These are phyloP conservation scores for Amniataba percoides DNA, from an alignment of 2,797 vertebrate genomes.

Conservation along the genomic window DNA sequence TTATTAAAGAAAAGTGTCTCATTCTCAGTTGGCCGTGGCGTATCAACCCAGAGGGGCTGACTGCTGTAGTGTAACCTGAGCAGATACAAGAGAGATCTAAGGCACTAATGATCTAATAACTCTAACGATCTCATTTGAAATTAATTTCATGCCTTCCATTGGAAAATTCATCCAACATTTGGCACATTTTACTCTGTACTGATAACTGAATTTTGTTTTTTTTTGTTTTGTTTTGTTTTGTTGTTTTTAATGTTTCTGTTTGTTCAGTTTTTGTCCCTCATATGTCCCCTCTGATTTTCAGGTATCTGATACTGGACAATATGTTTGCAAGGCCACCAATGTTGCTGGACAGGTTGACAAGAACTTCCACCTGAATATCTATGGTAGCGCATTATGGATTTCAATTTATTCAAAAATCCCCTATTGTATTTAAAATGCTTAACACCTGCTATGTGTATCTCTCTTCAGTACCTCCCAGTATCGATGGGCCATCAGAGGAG, in stretches of 20 bases:
- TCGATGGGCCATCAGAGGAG: slow-evolving; percentile 90
- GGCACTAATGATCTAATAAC: too few species aligned
- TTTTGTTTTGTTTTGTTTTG: too few species aligned
- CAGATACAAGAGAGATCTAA: not conserved
- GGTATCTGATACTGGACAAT: slow-evolving; percentile 97
- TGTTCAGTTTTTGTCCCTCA: not conserved
- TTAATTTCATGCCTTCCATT: not conserved
- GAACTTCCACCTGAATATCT: slow-evolving; percentile 95
- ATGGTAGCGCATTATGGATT: slow-evolving; percentile 84
- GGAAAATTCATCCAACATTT: not conserved
- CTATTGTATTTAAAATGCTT: not conserved
- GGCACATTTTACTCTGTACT: not conserved
- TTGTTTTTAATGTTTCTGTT: not conserved
- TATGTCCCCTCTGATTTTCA: slow-evolving; percentile 69
- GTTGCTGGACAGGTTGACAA: slow-evolving; percentile 95
- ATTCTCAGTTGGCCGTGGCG: too few species aligned
- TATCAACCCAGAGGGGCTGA: not conserved
- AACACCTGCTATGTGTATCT: not conserved
- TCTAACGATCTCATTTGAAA: too few species aligned
- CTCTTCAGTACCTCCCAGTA: slow-evolving; percentile 90
- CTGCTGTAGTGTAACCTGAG: not conserved
- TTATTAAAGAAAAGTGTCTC: too few species aligned
- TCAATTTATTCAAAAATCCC: not conserved
- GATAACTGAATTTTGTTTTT: not conserved
- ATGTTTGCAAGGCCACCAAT: slow-evolving; percentile 95